Evolutionary conservation across 2,113 vertebrate genomes (phyloP).

Genomic region (Campylomormyrus numenius): DNA sequence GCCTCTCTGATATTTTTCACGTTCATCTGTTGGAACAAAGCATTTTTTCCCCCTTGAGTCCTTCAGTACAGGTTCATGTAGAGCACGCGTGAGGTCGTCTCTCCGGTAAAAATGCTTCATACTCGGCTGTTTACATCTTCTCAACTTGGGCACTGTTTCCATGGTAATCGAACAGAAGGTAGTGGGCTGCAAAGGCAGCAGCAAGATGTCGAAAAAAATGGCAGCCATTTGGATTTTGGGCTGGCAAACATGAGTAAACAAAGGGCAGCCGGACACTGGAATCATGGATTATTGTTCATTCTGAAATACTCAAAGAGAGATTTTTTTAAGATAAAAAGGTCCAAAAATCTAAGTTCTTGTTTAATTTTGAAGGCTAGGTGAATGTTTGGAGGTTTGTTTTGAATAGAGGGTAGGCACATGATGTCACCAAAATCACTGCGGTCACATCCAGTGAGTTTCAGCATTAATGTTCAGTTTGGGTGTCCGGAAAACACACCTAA

Average conservation of each 20-base stretch:
- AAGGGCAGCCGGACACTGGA: neutral
- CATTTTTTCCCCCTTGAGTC: neutral
- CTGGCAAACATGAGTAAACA: neutral
- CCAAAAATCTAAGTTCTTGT: neutral
- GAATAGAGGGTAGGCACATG: neutral
- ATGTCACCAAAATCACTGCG: neutral
- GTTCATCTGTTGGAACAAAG: neutral
- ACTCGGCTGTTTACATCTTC: constrained; percentile 51
- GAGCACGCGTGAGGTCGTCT: neutral
- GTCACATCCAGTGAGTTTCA: neutral
- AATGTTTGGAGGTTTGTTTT: neutral
- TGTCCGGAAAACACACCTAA: neutral
- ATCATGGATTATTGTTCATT: neutral
- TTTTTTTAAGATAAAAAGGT: neutral
- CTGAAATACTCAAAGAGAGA: neutral
- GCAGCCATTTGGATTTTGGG: neutral
- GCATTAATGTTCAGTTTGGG: neutral
- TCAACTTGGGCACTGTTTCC: constrained; percentile 54
- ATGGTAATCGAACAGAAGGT: constrained; percentile 54
- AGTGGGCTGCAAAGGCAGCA: constrained; percentile 19
- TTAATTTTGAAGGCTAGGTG: neutral
- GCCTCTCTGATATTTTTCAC: constrained; percentile 16
- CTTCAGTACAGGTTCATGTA: neutral
- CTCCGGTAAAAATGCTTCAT: constrained; percentile 27
- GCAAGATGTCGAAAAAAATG: neutral